Base-by-base conservation (phyloP, 2,888 invertebrate genomes). In the Amblyteles armatorius region DNA sequence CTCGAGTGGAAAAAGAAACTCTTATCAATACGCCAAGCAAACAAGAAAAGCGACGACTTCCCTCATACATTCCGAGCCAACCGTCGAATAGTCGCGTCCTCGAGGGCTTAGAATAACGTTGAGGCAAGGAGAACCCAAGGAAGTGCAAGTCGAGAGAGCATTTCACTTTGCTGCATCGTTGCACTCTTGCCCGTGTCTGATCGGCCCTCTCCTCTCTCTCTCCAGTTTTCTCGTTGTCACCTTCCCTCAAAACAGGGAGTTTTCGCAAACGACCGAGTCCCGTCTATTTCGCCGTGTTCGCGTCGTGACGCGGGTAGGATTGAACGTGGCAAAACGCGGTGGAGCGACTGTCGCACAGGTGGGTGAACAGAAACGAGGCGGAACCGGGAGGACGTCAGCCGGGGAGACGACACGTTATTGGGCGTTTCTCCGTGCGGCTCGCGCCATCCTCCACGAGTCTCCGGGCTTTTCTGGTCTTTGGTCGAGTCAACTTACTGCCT, bases 311-410 rank as follows among this genome's bases (percentile, higher is more conserved):
- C 11, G 29, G 19, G 6, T 50, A 50, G 29, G 63, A 74, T 50
- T 44, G 50, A 29, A 48, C 26, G 48, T 63, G 50, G 22, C 50
- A 69, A 83, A 71, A 52, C 76, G 71, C 55, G 71, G 50, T 63
- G 55, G n/a, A 69, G 50, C 19, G 71, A 40, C 50, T 74, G 81
- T 80, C 77, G 60, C 77, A 72, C 84, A 81, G 80, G 72, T 77
- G 81, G 57, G 50, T 72, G 72, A 36, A 22, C 73, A 40, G 40
- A 74, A 71, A 60, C 60, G 60, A 52, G 44, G 57, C 63, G 36
- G 48, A 50, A 33, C 44, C 26, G 73, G 57, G 36, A 72, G 33
- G n/a, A 55, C 48, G 36, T n/a, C 60, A 22, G 33, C 22, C 29
- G 52, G 11, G 57, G 22, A 19, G 36, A 40, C 22, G 69, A 33